Percentiles rank a stretch among this genome's conserved stretches.
These are phyloP conservation scores for Neogobius melanostomus DNA, from an alignment of 2,113 vertebrate species.

Conservation along the genomic window DNA sequence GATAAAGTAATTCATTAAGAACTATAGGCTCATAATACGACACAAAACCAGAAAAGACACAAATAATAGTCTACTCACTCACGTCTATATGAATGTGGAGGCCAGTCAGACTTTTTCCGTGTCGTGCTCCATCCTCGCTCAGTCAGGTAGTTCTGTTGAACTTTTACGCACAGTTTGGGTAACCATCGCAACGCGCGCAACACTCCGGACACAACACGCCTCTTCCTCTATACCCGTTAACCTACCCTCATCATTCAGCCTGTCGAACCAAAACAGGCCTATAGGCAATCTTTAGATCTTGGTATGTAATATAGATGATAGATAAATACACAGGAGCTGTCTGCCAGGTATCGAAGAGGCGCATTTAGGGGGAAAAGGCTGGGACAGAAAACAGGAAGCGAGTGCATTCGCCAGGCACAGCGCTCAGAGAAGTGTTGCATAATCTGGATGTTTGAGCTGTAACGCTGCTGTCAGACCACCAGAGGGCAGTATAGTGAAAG, in stretches of 20 bases:
- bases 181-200: neutral
- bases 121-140: neutral
- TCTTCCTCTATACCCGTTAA: neutral
- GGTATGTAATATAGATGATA: neutral
- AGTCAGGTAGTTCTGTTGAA: neutral
- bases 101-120: neutral
- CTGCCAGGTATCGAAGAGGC: no score
- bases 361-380: neutral
- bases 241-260: no score
- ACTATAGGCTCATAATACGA: no score
- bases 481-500: constrained; percentile 57
- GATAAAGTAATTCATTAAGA: no score
- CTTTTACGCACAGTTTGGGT: neutral
- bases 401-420: constrained; percentile 37
- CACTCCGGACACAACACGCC: neutral
- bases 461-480: constrained; percentile 27
- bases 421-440: neutral
- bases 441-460: constrained; percentile 3
- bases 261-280: neutral
- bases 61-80: no score
- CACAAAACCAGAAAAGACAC: no score
- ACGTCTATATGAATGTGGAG: no score
- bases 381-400: constrained; percentile 3
- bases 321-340: neutral
- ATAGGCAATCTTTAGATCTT: neutral